Conservation (phyloP, 2,113 vertebrate species). For the Orthonyx spaldingii region DNA sequence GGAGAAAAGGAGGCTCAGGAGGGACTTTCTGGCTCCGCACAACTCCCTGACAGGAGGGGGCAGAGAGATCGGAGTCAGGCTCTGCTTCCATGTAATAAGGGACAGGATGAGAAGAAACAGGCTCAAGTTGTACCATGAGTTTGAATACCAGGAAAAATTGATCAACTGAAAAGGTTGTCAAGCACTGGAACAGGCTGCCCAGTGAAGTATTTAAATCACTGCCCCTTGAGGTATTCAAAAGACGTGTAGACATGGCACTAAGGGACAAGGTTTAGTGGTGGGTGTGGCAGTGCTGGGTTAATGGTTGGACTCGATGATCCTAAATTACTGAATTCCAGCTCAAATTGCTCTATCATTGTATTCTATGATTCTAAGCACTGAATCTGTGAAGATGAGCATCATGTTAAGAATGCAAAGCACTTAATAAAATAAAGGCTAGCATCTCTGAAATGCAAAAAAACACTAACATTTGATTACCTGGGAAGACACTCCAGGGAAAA, state of each 20-base stretch:
- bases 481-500: neutral
- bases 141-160: neutral
- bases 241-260: fast-evolving
- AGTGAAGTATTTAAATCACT: neutral
- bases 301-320: neutral
- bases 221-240: neutral
- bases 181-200: neutral
- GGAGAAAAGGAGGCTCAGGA: neutral
- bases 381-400: neutral
- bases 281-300: neutral
- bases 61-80: fast-evolving
- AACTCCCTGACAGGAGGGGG: neutral
- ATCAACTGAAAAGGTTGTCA: neutral
- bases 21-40: neutral
- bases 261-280: neutral
- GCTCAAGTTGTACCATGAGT: neutral
- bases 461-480: constrained; percentile 22
- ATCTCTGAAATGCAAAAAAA: neutral
- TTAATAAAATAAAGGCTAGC: constrained; percentile 31
- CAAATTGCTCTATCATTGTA: neutral
- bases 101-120: neutral
- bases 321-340: neutral
- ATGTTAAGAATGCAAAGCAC: constrained; percentile 17
- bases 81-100: neutral
- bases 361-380: neutral